phyloP scores from a whole-genome alignment of 2,797 vertebrate genomes.

The Brachyrhaphis roseni region DNA sequence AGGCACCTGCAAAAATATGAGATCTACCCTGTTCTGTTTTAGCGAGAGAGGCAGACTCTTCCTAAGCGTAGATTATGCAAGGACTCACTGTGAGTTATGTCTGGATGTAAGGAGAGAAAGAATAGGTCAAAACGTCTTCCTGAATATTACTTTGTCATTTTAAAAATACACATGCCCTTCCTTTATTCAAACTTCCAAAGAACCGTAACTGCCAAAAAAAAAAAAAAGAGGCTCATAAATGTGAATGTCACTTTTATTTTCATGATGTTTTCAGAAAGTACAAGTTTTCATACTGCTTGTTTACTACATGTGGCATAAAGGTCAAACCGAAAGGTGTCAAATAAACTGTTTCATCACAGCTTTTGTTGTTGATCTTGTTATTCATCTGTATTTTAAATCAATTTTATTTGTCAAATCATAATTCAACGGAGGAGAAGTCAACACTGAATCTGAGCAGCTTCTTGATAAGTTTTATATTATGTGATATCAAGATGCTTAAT shows the following conservation, averaged over 20 bases:
- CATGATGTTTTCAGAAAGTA: conserved; percentile 57
- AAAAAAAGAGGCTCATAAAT: conserved; percentile 56
- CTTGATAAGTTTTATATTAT: not conserved
- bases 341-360: conserved; percentile 72
- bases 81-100: conserved; percentile 35
- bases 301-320: conserved; percentile 53
- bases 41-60: conserved; percentile 48
- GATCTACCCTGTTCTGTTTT: conserved; percentile 50
- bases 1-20: conserved; percentile 34
- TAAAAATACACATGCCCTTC: conserved; percentile 41
- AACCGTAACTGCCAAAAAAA: conserved; percentile 64
- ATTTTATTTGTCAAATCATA: not conserved
- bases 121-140: conserved; percentile 70
- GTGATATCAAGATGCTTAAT: not conserved
- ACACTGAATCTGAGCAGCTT: not conserved
- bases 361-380: not conserved
- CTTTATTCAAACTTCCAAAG: conserved; percentile 69
- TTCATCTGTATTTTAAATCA: not conserved
- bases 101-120: conserved; percentile 31
- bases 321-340: conserved; percentile 44
- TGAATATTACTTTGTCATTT: conserved; percentile 42
- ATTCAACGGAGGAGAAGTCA: not conserved
- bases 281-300: conserved; percentile 64
- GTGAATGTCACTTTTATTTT: conserved; percentile 63
- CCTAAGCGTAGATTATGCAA: conserved; percentile 74